These are phyloP conservation scores for Pseudorectes ferrugineus DNA, from an alignment of 2,113 vertebrate genomes.

Conservation along the genomic window DNA sequence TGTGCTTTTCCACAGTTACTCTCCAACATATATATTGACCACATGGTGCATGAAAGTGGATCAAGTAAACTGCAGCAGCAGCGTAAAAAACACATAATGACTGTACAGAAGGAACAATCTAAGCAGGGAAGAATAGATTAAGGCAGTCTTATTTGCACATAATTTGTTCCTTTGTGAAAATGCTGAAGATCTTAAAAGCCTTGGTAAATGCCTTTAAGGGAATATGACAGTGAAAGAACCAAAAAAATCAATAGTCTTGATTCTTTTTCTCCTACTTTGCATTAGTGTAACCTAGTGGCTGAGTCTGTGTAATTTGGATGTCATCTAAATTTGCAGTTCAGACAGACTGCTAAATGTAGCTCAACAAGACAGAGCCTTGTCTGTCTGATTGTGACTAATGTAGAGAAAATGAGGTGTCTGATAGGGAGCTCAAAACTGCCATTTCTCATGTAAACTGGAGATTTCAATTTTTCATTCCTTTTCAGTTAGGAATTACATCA, in stretches of 20 bases:
- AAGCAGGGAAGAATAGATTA: constrained; percentile 12
- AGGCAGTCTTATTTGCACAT: constrained; percentile 31
- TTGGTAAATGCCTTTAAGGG: constrained; percentile 51
- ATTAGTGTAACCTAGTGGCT: constrained; percentile 18
- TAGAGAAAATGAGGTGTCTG: constrained; percentile 62
- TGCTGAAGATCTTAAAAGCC: constrained; percentile 53
- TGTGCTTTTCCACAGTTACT: constrained; percentile 38
- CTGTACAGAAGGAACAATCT: constrained; percentile 35
- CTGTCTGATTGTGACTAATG: constrained; percentile 50
- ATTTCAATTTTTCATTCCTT: constrained; percentile 60
- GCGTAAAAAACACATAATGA: constrained; percentile 35
- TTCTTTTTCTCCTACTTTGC: constrained; percentile 35
- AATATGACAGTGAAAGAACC: constrained; percentile 4
- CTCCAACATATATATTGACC: constrained; percentile 37
- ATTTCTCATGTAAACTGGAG: constrained; percentile 51
- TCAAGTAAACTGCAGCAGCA: constrained; percentile 29
- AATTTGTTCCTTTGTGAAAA: constrained; percentile 51
- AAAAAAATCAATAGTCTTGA: constrained; percentile 37
- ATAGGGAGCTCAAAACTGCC: constrained; percentile 36
- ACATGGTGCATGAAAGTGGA: constrained; percentile 59
- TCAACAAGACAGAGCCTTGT: constrained; percentile 46
- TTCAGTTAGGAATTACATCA: constrained; percentile 54
- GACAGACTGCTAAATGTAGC: constrained; percentile 28
- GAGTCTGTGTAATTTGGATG: constrained; percentile 47
- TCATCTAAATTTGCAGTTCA: constrained; percentile 48